Evolutionary conservation across 2,113 vertebrate genomes (phyloP).

Genomic region (Morone chrysops): DNA sequence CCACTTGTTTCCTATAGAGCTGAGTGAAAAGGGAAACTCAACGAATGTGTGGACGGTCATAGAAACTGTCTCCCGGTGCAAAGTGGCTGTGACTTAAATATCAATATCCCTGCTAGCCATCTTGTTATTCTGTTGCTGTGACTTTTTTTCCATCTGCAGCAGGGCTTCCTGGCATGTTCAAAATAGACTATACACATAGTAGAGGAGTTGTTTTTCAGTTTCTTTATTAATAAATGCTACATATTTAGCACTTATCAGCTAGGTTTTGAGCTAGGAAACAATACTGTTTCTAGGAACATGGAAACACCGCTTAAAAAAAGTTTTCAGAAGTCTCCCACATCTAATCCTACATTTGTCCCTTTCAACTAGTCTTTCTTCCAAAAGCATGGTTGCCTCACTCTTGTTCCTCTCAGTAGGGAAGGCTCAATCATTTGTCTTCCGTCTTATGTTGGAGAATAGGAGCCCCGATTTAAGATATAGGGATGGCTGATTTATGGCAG

Average conservation of each 20-base stretch:
- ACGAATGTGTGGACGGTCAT: neutral
- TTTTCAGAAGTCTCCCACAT: neutral
- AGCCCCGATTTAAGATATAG: constrained; percentile 8
- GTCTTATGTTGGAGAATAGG: constrained; percentile 10
- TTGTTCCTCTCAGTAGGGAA: neutral
- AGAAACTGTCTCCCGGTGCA: neutral
- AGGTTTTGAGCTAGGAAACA: neutral
- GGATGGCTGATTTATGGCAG: constrained; percentile 15
- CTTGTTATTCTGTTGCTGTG: neutral
- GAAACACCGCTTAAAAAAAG: neutral
- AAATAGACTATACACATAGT: neutral
- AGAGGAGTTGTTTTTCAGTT: neutral
- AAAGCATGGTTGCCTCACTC: neutral
- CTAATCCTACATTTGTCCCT: constrained; percentile 11
- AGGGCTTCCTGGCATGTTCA: neutral
- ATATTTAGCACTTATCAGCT: neutral
- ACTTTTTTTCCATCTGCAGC: neutral
- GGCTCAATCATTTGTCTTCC: constrained; percentile 14
- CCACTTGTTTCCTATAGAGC: neutral
- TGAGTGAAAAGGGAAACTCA: neutral
- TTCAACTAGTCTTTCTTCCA: neutral
- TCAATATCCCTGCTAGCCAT: neutral
- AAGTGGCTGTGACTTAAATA: neutral
- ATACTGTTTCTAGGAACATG: neutral
- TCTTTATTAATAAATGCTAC: neutral